A percentile compares a stretch with the other conserved stretches of the same genome.
phyloP scores from a whole-genome alignment of 2,888 invertebrate genomes.

The Synanthedon vespiformis region DNA sequence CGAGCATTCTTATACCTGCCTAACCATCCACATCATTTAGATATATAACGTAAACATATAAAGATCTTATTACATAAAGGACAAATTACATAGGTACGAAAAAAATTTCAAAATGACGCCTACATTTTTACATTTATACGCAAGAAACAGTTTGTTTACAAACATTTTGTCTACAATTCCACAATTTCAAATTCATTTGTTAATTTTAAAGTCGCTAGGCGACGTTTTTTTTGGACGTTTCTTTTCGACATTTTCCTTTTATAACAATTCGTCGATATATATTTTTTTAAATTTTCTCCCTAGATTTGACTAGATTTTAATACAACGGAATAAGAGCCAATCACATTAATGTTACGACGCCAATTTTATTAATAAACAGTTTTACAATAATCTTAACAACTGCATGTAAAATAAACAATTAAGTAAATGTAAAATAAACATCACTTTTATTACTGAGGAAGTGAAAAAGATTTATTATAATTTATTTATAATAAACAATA shows the following conservation, averaged over 20 bases:
- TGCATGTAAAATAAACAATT: slow-evolving; percentile 17
- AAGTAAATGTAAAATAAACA: slow-evolving; percentile 28
- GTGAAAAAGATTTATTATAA: slow-evolving; percentile 41
- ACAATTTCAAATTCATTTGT: slow-evolving; percentile 50
- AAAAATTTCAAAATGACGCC: slow-evolving; percentile 48
- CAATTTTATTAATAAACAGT: slow-evolving; percentile 23
- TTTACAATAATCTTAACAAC: slow-evolving; percentile 15
- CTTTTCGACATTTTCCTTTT: slow-evolving; percentile 28
- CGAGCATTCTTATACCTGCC: slow-evolving; percentile 62
- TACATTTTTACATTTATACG: slow-evolving; percentile 44
- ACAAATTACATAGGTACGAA: slow-evolving; percentile 47
- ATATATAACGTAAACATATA: slow-evolving; percentile 63
- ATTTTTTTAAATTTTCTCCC: slow-evolving; percentile 33
- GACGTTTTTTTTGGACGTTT: slow-evolving; percentile 58
- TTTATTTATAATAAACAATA: slow-evolving; percentile 34
- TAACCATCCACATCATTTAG: slow-evolving; percentile 59
- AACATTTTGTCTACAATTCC: slow-evolving; percentile 52
- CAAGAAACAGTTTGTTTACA: slow-evolving; percentile 24
- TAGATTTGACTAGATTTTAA: slow-evolving; percentile 68
- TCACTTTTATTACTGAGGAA: slow-evolving; percentile 54
- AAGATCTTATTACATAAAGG: slow-evolving; percentile 60
- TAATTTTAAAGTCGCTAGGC: slow-evolving; percentile 48
- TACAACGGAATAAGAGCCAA: slow-evolving; percentile 47
- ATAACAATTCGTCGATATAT: slow-evolving; percentile 58
- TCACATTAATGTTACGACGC: slow-evolving; percentile 30